A percentile compares a stretch with the other conserved stretches of the same genome.
Evolutionary conservation across 2,113 vertebrate species (phyloP).

Genomic region (Picathartes gymnocephalus): DNA sequence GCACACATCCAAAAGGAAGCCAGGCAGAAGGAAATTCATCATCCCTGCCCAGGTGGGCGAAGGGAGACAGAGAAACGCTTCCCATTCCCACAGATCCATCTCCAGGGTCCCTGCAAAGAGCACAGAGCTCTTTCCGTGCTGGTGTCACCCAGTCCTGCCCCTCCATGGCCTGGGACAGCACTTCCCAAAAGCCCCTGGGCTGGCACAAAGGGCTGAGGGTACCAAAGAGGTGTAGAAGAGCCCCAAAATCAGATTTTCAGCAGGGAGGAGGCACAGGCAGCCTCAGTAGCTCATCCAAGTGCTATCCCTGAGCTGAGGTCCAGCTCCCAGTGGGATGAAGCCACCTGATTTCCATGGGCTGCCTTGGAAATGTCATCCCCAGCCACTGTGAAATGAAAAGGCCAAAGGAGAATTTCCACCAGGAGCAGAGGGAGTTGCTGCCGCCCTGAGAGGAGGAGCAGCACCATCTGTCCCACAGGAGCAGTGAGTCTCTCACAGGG

Average conservation of each 20-base stretch:
- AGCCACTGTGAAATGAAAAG: constrained; percentile 20
- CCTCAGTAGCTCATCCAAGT: neutral
- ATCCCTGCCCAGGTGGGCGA: neutral
- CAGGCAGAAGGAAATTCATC: neutral
- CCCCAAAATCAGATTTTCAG: neutral
- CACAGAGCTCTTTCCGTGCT: rapidly evolving
- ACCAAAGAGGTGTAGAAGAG: neutral
- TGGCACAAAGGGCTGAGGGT: neutral
- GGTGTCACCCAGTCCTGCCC: rapidly evolving
- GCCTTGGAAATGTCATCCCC: constrained; percentile 17
- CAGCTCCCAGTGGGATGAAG: neutral
- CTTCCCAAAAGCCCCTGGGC: neutral
- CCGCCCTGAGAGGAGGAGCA: neutral
- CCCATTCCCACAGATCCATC: neutral
- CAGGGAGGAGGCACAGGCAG: neutral
- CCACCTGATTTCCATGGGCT: neutral
- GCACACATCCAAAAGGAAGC: neutral
- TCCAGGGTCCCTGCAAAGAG: neutral
- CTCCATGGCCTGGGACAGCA: rapidly evolving
- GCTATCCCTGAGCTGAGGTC: rapidly evolving
- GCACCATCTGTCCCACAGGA: neutral
- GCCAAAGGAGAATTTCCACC: neutral
- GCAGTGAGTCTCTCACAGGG: neutral
- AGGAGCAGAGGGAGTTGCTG: neutral
- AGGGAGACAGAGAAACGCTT: neutral